Percentiles rank a stretch among this genome's conserved stretches.
Conservation (phyloP, 2,113 vertebrate genomes). For the Protomyctophum bolini region DNA sequence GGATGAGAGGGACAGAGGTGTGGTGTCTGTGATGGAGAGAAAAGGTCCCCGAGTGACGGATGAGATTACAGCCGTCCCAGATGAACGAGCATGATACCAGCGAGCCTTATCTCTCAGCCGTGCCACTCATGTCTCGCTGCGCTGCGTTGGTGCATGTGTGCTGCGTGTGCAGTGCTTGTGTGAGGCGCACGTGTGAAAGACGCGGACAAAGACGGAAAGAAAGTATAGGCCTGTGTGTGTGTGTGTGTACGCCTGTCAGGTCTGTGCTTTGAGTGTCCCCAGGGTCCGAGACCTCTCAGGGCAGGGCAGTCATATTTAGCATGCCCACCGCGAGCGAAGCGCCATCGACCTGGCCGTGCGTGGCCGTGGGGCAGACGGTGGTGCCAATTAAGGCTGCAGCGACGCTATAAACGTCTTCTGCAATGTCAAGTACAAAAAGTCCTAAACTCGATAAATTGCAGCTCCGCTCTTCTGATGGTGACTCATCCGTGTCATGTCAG, state of each 20-base stretch:
- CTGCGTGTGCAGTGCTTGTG: not conserved
- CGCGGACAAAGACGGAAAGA: no score
- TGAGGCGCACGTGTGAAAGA: not conserved
- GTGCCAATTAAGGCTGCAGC: no score
- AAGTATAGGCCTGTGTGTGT: not conserved
- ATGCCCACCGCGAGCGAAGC: conserved; percentile 45
- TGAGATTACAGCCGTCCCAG: conserved; percentile 52
- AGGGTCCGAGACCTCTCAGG: conserved; percentile 32
- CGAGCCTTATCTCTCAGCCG: conserved; percentile 52
- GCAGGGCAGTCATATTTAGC: conserved; percentile 47
- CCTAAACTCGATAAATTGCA: no score
- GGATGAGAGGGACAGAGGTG: conserved; percentile 24
- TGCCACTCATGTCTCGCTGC: conserved; percentile 49
- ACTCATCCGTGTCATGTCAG: no score
- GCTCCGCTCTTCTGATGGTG: no score
- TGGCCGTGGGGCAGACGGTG: not conserved
- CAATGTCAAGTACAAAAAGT: no score
- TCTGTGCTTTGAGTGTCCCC: conserved; percentile 40
- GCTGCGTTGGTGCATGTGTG: not conserved
- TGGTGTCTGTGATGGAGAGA: conserved; percentile 40
- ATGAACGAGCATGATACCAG: conserved; percentile 57
- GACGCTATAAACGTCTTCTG: no score
- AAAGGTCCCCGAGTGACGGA: conserved; percentile 46
- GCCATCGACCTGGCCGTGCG: conserved; percentile 36
- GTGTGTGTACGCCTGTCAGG: not conserved